Evolutionary conservation across 2,888 invertebrate species (phyloP), one percentile per base, ranked within the genome.

Genomic region (Eristalis intricaria): DNA sequence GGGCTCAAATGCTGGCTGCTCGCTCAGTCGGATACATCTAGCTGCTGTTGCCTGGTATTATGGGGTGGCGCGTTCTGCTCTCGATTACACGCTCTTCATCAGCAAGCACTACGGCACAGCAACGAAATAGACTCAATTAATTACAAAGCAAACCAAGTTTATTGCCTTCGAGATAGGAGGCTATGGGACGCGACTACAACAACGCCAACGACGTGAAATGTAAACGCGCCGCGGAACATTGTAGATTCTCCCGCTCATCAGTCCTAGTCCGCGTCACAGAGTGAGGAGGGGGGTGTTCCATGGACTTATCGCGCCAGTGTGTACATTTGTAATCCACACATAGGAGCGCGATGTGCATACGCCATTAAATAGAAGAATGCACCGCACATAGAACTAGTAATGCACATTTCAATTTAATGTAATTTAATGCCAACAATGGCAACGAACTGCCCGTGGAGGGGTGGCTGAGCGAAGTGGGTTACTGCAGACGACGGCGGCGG

Each of bases 101-200:
- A 23, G 23, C 38, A 68, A 60, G 66, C 58, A 66, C 19, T 63
- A 68, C 29, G 63, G 70, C 81, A 80, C 38, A 80, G 69, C 71
- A 77, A 73, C 69, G 73, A 86, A 86, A 83, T 79, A 75, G 86
- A 86, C 78, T 83, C 82, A 86, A 86, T 82, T 86, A 86, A 86
- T 82, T 75, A 75, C 78, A 75, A 68, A 82, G 78, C 70, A 79
- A 79, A 86, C 82, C 63, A 83, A 86, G 82, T 86, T 86, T 86
- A 79, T 86, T 83, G 86, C 75, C 82, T 86, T 74, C 78, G 13
- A 78, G 74, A 73, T 86, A 82, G 61, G 66, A 73, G 56, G 60
- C 56, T 35, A 70, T 65, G 66, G 50, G 56, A 68, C 56, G 68
- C 32, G 76, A 40, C 50, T 19, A 8, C 26, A 29, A 60, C 60